Base-by-base conservation (phyloP, 2,797 vertebrate genomes). In the Melanogrammus aeglefinus region DNA sequence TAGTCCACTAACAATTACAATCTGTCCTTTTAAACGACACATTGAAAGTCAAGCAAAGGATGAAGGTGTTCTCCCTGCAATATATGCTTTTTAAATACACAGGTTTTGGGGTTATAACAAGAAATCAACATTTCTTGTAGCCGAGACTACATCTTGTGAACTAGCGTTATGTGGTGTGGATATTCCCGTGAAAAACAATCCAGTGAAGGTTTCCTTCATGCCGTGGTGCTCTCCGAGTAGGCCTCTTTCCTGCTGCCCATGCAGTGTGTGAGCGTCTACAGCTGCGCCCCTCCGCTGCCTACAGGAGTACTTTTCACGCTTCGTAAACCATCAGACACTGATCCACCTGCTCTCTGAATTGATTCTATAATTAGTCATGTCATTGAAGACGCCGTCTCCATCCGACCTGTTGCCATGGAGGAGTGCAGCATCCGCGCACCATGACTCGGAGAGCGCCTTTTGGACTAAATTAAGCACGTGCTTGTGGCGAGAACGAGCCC, bases 321-420 rank as follows among this genome's bases (percentile, higher is more conserved):
- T 85, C 41, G 78, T 47, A 76, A 82, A 63, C 73, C 76, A 74
- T 72, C 78, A 77, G 78, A 57, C 39, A 18, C 71, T 77, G 77
- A 83, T 86, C 88, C 87, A 91, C 86, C 89, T 91, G 86, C 82
- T 83, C 86, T 84, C 79, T 84, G 77, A 89, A 86, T 83, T 80
- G 78, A 85, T 81, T 84, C 89, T 92, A 90, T 90, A 89, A 92
- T 90, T 91, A 93, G 87, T 86, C 74, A 4, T 29, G 36, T 90
- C 83, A 90, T 83, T 91, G 82, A 80, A 81, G 81, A 83, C 38
- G 63, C 8, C 81, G 84, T 83, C 86, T 86, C 86, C 27, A 72
- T 38, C 75, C 83, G 89, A 90, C 86, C 87, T 89, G 93, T 93
- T 89, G 91, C 91, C 84, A 89, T 89, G 89, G 88, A 74, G 69